phyloP scores from a whole-genome alignment of 2,113 vertebrate species.

The Onychostruthus taczanowskii region DNA sequence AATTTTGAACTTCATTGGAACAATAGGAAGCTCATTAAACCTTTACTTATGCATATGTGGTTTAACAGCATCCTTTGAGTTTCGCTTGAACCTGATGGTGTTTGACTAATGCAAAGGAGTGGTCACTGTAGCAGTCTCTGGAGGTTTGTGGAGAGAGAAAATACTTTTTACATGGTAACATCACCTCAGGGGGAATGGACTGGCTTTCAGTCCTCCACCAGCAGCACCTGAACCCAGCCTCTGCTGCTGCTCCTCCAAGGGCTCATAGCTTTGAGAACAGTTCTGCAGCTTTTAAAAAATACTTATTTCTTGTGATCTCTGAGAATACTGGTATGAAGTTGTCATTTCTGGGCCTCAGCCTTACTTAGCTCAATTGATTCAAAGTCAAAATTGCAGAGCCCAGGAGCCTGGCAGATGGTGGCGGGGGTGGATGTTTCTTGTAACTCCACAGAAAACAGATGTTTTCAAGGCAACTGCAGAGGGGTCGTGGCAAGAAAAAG shows the following conservation, averaged over 20 bases:
- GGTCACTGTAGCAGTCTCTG: not conserved
- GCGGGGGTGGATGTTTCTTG: not conserved
- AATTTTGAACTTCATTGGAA: not conserved
- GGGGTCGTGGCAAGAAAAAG: not conserved
- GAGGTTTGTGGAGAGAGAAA: fast-evolving
- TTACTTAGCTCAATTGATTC: not conserved
- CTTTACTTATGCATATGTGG: fast-evolving
- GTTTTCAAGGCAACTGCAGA: not conserved
- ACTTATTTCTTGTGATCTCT: not conserved
- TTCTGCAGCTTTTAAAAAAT: not conserved
- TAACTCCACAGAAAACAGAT: not conserved
- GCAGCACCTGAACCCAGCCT: not conserved
- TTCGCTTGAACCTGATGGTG: not conserved
- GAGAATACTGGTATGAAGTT: fast-evolving
- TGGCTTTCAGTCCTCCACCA: not conserved
- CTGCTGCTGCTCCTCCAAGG: not conserved
- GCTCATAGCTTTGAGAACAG: not conserved
- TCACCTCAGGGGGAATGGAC: fast-evolving
- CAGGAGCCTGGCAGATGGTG: not conserved
- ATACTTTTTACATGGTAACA: fast-evolving
- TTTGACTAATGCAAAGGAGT: not conserved
- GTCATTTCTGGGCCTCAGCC: not conserved
- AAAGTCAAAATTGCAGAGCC: not conserved
- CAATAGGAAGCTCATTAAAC: not conserved
- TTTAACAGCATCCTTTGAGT: not conserved